Evolutionary conservation across 2,113 vertebrate species (phyloP).

Genomic region (Anolis carolinensis): DNA sequence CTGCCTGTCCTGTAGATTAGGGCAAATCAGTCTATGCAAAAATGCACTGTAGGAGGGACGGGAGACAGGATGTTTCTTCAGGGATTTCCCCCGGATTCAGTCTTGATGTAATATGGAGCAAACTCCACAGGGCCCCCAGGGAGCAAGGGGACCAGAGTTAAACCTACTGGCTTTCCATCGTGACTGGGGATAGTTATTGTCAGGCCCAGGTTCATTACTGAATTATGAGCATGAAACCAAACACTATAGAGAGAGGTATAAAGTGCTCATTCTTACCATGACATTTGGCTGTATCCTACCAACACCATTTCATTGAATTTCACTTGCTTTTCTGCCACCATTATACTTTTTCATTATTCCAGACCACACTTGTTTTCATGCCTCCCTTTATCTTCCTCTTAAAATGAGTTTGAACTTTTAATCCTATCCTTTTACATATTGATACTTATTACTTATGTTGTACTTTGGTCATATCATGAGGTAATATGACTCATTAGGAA

Average conservation of each 20-base stretch:
- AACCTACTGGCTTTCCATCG: slow-evolving; percentile 52
- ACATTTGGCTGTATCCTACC: background rate
- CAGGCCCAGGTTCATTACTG: background rate
- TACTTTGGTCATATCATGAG: too few species aligned
- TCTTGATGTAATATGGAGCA: background rate
- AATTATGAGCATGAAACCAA: background rate
- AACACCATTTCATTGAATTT: background rate
- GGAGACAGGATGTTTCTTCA: background rate
- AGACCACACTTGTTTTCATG: background rate
- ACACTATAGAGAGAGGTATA: background rate
- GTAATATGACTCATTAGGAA: too few species aligned
- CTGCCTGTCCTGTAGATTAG: background rate
- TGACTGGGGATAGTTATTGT: slow-evolving; percentile 54
- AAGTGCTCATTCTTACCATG: background rate
- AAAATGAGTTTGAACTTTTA: background rate
- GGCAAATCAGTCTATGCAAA: slow-evolving; percentile 7
- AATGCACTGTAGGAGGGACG: background rate
- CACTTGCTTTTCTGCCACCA: background rate
- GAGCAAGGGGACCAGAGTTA: slow-evolving; percentile 28
- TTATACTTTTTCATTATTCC: background rate
- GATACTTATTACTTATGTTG: too few species aligned
- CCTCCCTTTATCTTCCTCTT: background rate
- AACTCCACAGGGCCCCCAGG: rapidly evolving
- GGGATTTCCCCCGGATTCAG: background rate
- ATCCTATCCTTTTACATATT: background rate